These are phyloP conservation scores for Neopelma chrysocephalum DNA, from an alignment of 2,797 vertebrate genomes.

Conservation along the genomic window DNA sequence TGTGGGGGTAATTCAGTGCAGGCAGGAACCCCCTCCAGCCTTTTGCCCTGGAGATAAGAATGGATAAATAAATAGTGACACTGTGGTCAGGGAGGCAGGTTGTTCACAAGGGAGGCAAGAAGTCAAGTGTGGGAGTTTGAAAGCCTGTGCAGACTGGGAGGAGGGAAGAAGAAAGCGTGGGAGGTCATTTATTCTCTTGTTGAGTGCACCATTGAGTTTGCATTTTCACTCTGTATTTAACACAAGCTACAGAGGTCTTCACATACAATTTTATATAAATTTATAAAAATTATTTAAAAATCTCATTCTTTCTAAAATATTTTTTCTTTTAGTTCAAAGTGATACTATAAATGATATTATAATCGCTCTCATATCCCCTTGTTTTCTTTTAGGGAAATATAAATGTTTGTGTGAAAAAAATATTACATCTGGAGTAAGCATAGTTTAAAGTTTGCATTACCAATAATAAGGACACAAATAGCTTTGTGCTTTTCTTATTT, in stretches of 20 bases:
- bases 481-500: not conserved
- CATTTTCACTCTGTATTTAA: not conserved
- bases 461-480: not conserved
- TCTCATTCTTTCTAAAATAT: not conserved
- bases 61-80: not conserved
- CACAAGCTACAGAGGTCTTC: not conserved
- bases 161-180: not conserved
- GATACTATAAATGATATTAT: not conserved
- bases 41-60: not conserved
- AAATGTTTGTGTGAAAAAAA: not conserved
- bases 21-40: not conserved
- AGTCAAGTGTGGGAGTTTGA: constrained; percentile 14
- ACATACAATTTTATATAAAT: not conserved
- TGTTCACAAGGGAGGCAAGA: not conserved
- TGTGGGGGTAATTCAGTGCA: not conserved
- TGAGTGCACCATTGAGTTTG: not conserved
- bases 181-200: not conserved
- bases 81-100: not conserved
- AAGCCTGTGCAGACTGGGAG: not conserved
- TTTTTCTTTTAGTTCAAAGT: not conserved
- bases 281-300: not conserved
- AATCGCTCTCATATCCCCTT: not conserved
- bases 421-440: not conserved
- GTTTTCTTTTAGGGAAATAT: not conserved
- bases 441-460: not conserved